Evolutionary conservation across 1,140 invertebrate genomes (phyloP).

Genomic region (Wiebesia pumilae): DNA sequence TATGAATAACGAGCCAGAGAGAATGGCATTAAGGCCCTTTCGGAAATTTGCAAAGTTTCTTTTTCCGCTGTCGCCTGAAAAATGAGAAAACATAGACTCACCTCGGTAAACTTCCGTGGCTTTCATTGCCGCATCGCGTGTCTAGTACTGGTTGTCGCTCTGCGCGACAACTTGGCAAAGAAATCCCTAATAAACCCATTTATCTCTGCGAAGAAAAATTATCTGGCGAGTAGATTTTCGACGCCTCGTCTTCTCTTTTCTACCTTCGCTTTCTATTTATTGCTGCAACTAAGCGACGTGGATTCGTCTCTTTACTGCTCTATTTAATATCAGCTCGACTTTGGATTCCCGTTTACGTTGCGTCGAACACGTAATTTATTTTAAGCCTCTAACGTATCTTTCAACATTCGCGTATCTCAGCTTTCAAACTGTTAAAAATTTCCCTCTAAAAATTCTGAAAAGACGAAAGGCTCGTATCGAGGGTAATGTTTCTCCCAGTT

Average conservation of each 20-base stretch:
- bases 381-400: too few relatives aligned
- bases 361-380: too few relatives aligned
- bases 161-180: background rate
- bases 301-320: background rate
- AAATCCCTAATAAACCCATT: slow-evolving; percentile 55
- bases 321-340: background rate
- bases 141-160: background rate
- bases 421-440: too few relatives aligned
- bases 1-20: slow-evolving; percentile 25
- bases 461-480: too few relatives aligned
- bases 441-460: too few relatives aligned
- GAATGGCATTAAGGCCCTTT: slow-evolving; percentile 25
- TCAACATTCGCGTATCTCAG: too few relatives aligned
- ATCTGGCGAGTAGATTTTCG: background rate
- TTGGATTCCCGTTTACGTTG: background rate
- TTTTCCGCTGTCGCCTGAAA: slow-evolving; percentile 17
- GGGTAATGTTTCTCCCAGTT: too few relatives aligned
- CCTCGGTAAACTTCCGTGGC: slow-evolving; percentile 39
- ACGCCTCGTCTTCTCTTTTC: background rate
- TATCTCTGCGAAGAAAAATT: slow-evolving; percentile 36
- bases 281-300: background rate
- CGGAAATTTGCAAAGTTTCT: slow-evolving; percentile 12
- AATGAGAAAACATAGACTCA: slow-evolving; percentile 31
- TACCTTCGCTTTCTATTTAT: background rate
- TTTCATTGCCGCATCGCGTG: slow-evolving; percentile 26